Percentiles rank a stretch among this genome's conserved stretches.
Conservation (phyloP, 2,113 vertebrate genomes). For the Nesogale talazaci region DNA sequence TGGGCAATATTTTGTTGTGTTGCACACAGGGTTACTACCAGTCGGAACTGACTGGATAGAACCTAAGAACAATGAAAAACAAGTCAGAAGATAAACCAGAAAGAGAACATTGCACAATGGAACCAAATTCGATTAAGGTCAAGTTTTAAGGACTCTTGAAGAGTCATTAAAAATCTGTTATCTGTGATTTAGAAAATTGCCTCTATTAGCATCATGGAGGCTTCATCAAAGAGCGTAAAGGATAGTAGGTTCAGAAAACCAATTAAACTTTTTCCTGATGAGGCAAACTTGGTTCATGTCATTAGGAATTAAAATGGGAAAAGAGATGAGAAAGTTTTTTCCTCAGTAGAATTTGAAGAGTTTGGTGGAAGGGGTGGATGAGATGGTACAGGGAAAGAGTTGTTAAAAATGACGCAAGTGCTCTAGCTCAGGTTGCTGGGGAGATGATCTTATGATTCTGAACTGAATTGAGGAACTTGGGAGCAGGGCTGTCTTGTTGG, state of each 20-base stretch:
- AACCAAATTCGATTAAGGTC: constrained; percentile 26
- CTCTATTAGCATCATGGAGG: background rate
- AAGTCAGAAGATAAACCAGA: background rate
- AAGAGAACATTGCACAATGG: constrained; percentile 19
- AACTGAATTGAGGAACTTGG: background rate
- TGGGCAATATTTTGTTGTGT: too few species aligned
- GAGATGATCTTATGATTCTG: background rate
- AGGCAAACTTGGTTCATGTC: background rate
- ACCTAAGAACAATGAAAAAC: too few species aligned
- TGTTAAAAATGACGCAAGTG: background rate
- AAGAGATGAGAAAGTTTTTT: background rate
- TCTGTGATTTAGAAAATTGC: constrained; percentile 22
- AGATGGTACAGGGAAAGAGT: background rate
- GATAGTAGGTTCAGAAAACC: background rate
- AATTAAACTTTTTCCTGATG: background rate
- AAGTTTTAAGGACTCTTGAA: background rate
- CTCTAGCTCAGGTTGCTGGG: background rate
- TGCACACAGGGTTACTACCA: too few species aligned
- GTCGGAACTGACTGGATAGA: too few species aligned
- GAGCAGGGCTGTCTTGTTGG: background rate
- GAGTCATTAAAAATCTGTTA: background rate
- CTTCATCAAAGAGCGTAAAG: background rate
- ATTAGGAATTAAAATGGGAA: background rate
- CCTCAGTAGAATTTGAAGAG: background rate
- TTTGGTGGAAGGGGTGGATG: background rate